Conservation (phyloP, 2,113 vertebrate species). For the Psophia crepitans region DNA sequence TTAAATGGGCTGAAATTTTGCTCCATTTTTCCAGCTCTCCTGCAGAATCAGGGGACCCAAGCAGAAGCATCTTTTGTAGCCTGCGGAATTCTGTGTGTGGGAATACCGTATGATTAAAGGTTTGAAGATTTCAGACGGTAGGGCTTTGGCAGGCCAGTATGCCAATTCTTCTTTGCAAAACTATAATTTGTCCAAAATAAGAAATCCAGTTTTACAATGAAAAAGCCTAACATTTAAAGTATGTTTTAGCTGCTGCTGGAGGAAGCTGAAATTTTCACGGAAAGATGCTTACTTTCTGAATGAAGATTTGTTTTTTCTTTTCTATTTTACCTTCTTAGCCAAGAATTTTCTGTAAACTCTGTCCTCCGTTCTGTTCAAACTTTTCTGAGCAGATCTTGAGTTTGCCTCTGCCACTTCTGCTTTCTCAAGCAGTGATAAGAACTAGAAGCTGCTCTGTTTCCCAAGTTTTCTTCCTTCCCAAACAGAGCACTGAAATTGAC, state of each 20-base stretch:
- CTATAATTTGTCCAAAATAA: slow-evolving; percentile 17
- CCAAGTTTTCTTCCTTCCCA: not conserved
- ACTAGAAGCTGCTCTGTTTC: not conserved
- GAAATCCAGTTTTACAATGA: not conserved
- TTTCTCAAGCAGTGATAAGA: not conserved
- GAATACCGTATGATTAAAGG: not conserved
- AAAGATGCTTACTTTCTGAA: not conserved
- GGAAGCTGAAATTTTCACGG: not conserved
- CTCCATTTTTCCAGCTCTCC: not conserved
- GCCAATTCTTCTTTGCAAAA: not conserved
- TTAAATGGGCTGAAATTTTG: not conserved
- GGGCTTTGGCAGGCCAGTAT: not conserved
- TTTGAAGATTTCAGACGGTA: not conserved
- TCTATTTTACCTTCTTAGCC: not conserved
- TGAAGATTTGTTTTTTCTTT: not conserved
- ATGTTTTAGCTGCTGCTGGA: not conserved
- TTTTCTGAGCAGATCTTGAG: not conserved
- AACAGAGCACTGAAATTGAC: not conserved
- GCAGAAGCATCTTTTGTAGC: not conserved
- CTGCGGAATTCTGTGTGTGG: not conserved
- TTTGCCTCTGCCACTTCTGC: not conserved
- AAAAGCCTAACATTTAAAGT: not conserved
- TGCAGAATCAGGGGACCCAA: not conserved
- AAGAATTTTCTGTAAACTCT: not conserved
- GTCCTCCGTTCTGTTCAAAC: not conserved